A percentile compares a stretch with the other conserved stretches of the same genome.
Conservation (phyloP, 2,888 invertebrate genomes). For the Podotricha telesiphe region DNA sequence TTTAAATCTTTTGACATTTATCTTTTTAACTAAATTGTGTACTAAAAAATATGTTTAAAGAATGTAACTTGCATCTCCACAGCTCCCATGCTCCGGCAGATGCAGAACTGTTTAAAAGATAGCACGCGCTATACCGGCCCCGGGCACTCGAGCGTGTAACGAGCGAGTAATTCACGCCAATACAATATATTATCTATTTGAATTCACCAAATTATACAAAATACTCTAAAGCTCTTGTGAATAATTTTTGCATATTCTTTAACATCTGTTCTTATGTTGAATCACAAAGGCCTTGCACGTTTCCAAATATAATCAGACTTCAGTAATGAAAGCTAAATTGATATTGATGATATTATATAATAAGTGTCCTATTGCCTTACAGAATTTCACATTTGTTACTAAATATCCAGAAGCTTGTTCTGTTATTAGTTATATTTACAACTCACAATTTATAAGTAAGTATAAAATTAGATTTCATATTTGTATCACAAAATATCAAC, state of each 20-base stretch:
- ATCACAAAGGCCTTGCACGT: background rate
- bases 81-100: conserved; percentile 52
- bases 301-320: background rate
- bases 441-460: too few species aligned
- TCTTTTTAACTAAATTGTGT: background rate
- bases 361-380: too few species aligned
- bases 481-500: too few species aligned
- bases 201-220: conserved; percentile 18
- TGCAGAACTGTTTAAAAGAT: conserved; percentile 65
- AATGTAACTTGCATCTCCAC: conserved; percentile 47
- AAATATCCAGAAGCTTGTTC: too few species aligned
- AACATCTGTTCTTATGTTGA: background rate
- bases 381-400: too few species aligned
- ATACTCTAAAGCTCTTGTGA: conserved; percentile 6
- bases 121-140: conserved; percentile 53
- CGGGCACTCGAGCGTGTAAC: conserved; percentile 51
- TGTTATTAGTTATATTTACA: too few species aligned
- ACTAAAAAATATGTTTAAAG: background rate
- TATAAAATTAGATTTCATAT: too few species aligned
- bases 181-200: conserved; percentile 42
- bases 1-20: too few species aligned
- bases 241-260: conserved; percentile 2
- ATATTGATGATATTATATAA: background rate
- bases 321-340: background rate
- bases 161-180: conserved; percentile 49